phyloP scores from a whole-genome alignment of 2,888 invertebrate genomes.

The Ornithoptera alexandrae region DNA sequence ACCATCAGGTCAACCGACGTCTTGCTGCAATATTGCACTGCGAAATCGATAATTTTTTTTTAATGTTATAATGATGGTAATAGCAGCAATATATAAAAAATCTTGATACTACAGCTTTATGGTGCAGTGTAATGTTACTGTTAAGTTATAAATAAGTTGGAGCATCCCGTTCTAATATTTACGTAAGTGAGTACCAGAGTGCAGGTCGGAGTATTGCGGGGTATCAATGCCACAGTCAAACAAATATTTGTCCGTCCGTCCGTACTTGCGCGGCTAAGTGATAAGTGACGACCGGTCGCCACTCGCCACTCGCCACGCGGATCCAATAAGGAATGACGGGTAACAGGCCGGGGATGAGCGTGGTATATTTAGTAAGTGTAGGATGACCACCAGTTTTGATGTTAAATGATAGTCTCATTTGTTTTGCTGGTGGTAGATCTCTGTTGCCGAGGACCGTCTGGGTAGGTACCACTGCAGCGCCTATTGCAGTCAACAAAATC shows the following conservation, averaged over 20 bases:
- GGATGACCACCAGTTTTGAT: slow-evolving; percentile 31
- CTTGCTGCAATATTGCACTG: no score
- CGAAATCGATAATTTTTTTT: no score
- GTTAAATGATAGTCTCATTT: background rate
- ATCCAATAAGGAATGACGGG: slow-evolving; percentile 24
- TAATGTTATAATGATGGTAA: no score
- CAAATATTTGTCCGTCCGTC: slow-evolving; percentile 28
- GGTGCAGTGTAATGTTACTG: background rate
- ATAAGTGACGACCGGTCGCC: slow-evolving; percentile 26
- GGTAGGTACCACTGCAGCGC: no score
- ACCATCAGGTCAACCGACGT: no score
- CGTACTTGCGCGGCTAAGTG: slow-evolving; percentile 13
- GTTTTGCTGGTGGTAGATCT: no score
- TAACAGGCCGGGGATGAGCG: slow-evolving; percentile 17
- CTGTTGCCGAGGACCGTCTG: no score
- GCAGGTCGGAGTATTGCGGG: slow-evolving; percentile 10
- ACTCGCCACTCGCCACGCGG: slow-evolving; percentile 5
- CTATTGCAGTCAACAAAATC: no score
- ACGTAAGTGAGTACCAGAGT: background rate
- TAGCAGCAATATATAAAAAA: no score
- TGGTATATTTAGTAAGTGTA: slow-evolving; percentile 28
- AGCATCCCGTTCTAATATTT: slow-evolving; percentile 8
- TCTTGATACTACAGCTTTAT: no score
- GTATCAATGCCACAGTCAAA: slow-evolving; percentile 19
- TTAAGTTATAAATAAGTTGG: slow-evolving; percentile 10